A percentile compares a stretch with the other conserved stretches of the same genome.
Evolutionary conservation across 2,797 vertebrate genomes (phyloP).

Genomic region (Rallus crepitans): DNA sequence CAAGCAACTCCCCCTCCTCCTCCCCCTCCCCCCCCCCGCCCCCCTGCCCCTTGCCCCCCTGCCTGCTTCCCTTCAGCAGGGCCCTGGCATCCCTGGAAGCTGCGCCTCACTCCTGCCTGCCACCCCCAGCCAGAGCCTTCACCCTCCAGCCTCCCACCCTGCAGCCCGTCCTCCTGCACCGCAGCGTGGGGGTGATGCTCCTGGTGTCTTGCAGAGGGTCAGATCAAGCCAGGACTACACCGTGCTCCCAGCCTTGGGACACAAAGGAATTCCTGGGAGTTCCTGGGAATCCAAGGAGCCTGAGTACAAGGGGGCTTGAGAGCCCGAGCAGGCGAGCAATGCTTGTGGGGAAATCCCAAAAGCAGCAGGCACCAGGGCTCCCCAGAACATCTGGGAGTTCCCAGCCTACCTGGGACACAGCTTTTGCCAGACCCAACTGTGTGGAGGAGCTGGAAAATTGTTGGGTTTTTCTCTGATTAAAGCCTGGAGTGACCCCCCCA

Average conservation of each 20-base stretch:
- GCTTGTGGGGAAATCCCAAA: fast-evolving
- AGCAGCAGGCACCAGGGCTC: background rate
- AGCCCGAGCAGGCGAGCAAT: background rate
- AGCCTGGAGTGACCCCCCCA: background rate
- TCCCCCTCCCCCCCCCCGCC: too few relatives aligned
- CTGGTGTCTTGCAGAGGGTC: fast-evolving
- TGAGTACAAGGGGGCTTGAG: background rate
- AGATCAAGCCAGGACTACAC: fast-evolving
- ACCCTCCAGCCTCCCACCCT: background rate
- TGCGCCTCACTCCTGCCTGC: background rate
- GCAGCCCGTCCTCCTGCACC: background rate
- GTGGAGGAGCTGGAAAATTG: background rate
- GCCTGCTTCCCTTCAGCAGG: background rate
- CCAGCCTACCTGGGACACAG: fast-evolving
- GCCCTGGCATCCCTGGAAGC: conserved; percentile 46
- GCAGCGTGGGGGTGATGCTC: fast-evolving
- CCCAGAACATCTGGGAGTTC: fast-evolving
- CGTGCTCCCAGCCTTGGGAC: background rate
- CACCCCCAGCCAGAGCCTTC: background rate
- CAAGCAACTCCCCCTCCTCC: background rate
- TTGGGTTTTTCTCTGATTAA: background rate
- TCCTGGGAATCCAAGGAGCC: background rate
- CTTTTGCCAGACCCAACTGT: background rate
- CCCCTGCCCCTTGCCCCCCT: too few relatives aligned
- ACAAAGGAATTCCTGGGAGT: fast-evolving